These are phyloP conservation scores for Batillaria attramentaria DNA, from an alignment of 1,140 invertebrate genomes.

Conservation along the genomic window DNA sequence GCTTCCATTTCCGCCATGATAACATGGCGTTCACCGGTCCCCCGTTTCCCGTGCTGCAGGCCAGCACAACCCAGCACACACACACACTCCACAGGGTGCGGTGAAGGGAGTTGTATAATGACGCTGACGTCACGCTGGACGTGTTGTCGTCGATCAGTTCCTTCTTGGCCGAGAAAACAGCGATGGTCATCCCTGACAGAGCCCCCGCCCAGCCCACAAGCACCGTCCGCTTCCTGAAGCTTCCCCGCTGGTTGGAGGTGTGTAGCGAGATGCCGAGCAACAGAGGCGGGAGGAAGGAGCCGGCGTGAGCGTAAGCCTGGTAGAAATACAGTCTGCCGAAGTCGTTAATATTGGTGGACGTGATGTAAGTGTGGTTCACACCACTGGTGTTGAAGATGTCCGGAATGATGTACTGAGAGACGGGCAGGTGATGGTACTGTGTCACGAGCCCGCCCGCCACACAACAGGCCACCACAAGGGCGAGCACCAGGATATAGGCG, in stretches of 20 bases:
- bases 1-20: conserved; percentile 35
- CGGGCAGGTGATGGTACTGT: background rate
- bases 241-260: background rate
- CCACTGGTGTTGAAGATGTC: background rate
- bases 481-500: background rate
- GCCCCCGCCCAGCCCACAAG: conserved; percentile 38
- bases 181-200: conserved; percentile 21
- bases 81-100: conserved; percentile 68
- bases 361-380: too few species aligned
- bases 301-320: conserved; percentile 9
- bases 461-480: background rate
- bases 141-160: conserved; percentile 31
- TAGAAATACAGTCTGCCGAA: background rate
- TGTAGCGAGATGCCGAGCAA: background rate
- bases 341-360: background rate
- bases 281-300: conserved; percentile 8
- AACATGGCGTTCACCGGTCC: conserved; percentile 39
- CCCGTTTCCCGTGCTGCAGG: conserved; percentile 62
- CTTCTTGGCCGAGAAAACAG: conserved; percentile 45
- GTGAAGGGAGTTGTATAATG: conserved; percentile 65
- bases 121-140: conserved; percentile 21
- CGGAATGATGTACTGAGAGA: background rate
- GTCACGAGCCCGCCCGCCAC: background rate
- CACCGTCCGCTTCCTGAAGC: background rate
- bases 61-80: conserved; percentile 71